Evolutionary conservation across 1,140 invertebrate genomes (phyloP), one percentile per base, ranked within the genome.

Genomic region (Hylyphantes graminicola): DNA sequence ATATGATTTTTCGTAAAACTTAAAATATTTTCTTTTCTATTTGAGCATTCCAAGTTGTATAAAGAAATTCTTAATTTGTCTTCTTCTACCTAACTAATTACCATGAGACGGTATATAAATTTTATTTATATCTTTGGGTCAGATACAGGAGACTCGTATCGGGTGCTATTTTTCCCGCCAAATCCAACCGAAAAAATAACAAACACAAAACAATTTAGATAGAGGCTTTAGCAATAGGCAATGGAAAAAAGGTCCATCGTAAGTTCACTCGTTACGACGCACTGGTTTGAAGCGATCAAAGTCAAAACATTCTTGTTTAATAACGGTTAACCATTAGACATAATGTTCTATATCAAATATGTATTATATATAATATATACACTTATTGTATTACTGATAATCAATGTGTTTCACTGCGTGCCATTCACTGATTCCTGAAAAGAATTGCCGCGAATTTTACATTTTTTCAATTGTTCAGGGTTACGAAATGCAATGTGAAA

Each of bases 281-380:
- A 81, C 79, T 81, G 68, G 79, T 81, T 35, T 81, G 79, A 81
- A 63, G 55, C 19, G 51, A 81, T 81, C 79, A 81, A 81, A 81
- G 79, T 81, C 79, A 54, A 35, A 35, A 57, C 67, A 81, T 81
- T 68, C 61, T 81, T 81, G 68, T 81, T 80, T 55, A 73, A 15
- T 35, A 81, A n/a, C 74, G 50, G 74, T 76, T 76, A 50, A 76
- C 74, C 19, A 17, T 15, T 76, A 63, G 48, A 70, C 54, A 70
- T 70, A 70, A 70, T 70, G 67, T 70, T 70, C 35, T 35, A 35
- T 35, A 70, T 70, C 67, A 70, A 70, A 17, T 51, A 53, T 54
- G 19, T 57, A 53, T 64, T 74, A 68, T 80, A 70, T 17, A n/a
- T 78, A 72, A 67, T 77, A 67, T 67, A 78, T 78, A 80, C 77